These are phyloP conservation scores for Felis chaus DNA, from an alignment of 2,113 vertebrate genomes.

Conservation along the genomic window DNA sequence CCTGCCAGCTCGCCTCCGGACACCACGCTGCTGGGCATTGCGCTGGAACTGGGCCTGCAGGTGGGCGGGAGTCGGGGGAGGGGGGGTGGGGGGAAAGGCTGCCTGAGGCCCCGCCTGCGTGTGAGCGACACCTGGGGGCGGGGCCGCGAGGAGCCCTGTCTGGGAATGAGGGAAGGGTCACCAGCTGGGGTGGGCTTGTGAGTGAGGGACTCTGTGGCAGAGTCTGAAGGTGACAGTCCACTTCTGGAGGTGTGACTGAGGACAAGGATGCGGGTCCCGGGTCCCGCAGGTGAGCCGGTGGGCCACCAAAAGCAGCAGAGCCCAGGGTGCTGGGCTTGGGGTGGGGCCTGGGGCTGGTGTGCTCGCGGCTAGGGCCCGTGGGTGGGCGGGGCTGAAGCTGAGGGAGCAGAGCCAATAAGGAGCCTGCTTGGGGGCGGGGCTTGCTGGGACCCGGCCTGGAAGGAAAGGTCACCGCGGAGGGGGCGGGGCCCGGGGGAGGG, in stretches of 20 bases:
- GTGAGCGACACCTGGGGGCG: neutral
- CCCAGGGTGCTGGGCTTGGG: neutral
- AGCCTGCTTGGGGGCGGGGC: neutral
- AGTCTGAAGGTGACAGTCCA: neutral
- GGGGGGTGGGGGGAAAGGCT: accelerated
- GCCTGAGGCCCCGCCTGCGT: neutral
- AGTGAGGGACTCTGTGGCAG: neutral
- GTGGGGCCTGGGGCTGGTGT: neutral
- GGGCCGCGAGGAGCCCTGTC: neutral
- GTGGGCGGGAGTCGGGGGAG: constrained; percentile 57
- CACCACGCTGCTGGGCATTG: constrained; percentile 78
- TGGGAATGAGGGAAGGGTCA: neutral
- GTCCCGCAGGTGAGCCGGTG: neutral
- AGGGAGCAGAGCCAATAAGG: neutral
- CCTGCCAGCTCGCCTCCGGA: constrained; percentile 65
- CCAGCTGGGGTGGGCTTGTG: neutral
- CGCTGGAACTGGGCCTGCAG: constrained; percentile 80
- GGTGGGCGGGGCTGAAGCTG: neutral
- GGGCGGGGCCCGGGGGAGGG: neutral
- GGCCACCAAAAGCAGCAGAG: neutral
- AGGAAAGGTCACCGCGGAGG: neutral
- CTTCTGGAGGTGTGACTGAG: neutral
- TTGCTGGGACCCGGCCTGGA: neutral
- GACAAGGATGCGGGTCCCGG: neutral
- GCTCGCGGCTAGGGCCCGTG: neutral